Evolutionary conservation across 2,888 invertebrate genomes (phyloP), one percentile per base, ranked within the genome.

Genomic region (Plagodis dolabraria): DNA sequence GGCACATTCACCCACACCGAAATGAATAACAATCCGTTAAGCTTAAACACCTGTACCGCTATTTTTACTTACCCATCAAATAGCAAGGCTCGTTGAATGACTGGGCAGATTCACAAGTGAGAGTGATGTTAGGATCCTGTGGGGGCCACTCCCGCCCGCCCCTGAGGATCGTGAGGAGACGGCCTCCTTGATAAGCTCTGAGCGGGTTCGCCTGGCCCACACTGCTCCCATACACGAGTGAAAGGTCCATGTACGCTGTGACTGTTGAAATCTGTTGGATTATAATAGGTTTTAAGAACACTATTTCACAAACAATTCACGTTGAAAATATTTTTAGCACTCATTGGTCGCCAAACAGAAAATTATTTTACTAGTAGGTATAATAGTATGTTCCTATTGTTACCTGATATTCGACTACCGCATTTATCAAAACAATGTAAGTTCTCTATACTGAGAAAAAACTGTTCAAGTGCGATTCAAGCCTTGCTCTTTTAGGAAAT

Each of bases 201-300:
- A 97, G 88, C 33, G 94, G 94, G 7, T 93, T 90, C 11, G 95
- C 95, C 64, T 96, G 94, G 42, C 93, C 88, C 10, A 94, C 93
- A 5, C 94, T 95, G 63, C 95, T 96, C 0, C 98, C 98, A 76
- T 98, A 98, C 0, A 97, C 96, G 38, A 96, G 83, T 0, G 97
- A 97, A 5, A 96, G 90, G 77, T 98, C 97, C 91, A 97, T 86
- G 80, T 88, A 96, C 9, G 95, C 95, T 36, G 96, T 96, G 0
- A 96, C 95, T 9, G 92, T 93, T 7, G 95, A 93, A 34, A 96
- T 69, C 96, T 96, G 68, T 57, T 12, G 40, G 36, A 7, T 1
- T 36, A 8, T 36, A 36, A 36, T 7, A 36, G 7, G 7, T n/a
- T n/a, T n/a, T n/a, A n/a, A n/a, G n/a, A n/a, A n/a, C n/a, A n/a